Base-by-base conservation (phyloP, 2,113 vertebrate species). In the Petroica traversi region DNA sequence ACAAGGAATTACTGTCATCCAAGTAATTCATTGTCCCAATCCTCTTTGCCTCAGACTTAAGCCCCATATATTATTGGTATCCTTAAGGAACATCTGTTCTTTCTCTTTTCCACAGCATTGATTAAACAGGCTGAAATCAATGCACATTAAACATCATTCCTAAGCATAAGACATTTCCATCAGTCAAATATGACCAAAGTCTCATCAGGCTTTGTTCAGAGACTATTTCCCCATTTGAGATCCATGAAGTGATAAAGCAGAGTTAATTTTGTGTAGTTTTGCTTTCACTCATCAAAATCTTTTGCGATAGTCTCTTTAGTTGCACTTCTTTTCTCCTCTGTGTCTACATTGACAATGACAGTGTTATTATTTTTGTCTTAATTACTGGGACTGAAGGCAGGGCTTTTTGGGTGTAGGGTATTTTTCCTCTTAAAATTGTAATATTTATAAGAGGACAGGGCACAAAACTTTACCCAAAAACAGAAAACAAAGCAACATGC, bases 321-420 rank as follows among this genome's bases (percentile, higher is more conserved):
- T 85, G 14, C 24, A 49, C 4, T 79, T 77, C 2, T 64, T 79
- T 29, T 16, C 15, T 73, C 8, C 4, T 86, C 77, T 48, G 1
- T 40, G 14, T 79, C 33, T 73, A 17, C 9, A 45, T 4, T 26
- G 19, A 51, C 9, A 48, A 24, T 24, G 12, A 36, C 13, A 45
- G 8, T 19, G 43, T 26, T 62, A 8, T 58, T 68, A 48, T 19
- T n/a, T n/a, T n/a, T 52, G 24, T 7, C 49, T 29, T 67, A 40
- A 55, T 51, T 25, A 54, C n/a, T 82, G 63, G 6, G 34, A 79
- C 12, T 11, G 76, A 72, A 69, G 6, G 1, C 34, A 11, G 22
- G 1, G n/a, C n/a, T n/a, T 0, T 78, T n/a, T 5, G 4, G 2
- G 7, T 64, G 15, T 48, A 17, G 20, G 4, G 4, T 4, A 7